Evolutionary conservation across 2,797 vertebrate species (phyloP).

Genomic region (Hyperoplus immaculatus): DNA sequence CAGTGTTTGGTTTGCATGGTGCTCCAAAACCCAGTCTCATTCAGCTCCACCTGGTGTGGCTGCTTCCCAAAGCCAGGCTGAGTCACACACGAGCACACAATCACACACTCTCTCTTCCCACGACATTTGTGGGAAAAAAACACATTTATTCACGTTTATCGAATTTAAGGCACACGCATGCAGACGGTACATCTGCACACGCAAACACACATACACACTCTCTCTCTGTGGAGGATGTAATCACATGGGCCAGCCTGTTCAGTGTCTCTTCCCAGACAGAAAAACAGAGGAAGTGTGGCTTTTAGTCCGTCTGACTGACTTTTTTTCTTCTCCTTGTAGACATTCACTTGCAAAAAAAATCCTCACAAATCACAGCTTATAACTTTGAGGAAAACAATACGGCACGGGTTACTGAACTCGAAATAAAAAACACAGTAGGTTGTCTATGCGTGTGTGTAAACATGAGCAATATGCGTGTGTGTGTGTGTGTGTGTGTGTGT

Average conservation of each 20-base stretch:
- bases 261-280: conserved; percentile 73
- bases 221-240: conserved; percentile 50
- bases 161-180: conserved; percentile 10
- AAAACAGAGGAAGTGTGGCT: conserved; percentile 80
- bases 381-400: conserved; percentile 3
- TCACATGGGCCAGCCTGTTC: conserved; percentile 78
- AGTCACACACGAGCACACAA: conserved; percentile 25
- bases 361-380: conserved; percentile 84
- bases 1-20: conserved; percentile 9
- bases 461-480: background rate
- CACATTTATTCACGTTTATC: no score
- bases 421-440: conserved; percentile 5
- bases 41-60: conserved; percentile 69
- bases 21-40: conserved; percentile 43
- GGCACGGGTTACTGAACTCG: background rate
- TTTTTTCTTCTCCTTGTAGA: conserved; percentile 41
- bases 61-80: conserved; percentile 29
- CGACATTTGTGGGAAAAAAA: conserved; percentile 12
- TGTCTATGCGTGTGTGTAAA: conserved; percentile 20
- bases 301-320: conserved; percentile 31
- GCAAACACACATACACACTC: background rate
- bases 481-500: background rate
- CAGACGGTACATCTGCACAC: conserved; percentile 25
- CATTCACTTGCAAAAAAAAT: conserved; percentile 84
- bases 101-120: conserved; percentile 17